Base-by-base conservation (phyloP, 2,113 vertebrate genomes). In the Kryptolebias marmoratus region DNA sequence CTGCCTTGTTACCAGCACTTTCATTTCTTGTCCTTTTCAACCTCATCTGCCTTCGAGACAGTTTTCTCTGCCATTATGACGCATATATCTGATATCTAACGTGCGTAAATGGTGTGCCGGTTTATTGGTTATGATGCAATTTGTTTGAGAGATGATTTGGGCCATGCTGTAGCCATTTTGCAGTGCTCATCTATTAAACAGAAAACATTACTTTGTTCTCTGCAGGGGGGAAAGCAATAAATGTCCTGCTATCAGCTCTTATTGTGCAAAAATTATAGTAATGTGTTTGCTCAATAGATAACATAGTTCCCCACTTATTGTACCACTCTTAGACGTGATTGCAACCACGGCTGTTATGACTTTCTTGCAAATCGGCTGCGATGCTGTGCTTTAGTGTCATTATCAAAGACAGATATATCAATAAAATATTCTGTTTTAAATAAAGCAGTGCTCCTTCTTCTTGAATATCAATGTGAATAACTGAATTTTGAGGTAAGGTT, bases 141-240 rank as follows among this genome's bases (percentile, higher is more conserved):
- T 90, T 90, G 84, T 90, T 90, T 82, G 68, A 56, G 64, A 54
- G 68, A 60, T 80, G 81, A 75, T 89, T 82, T 67, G 60, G 50
- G 18, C 66, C 66, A 16, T 58, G 50, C 64, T 57, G 16, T 36
- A 10, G 27, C 65, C 71, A 15, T 59, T 64, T 67, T 44, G 11
- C 31, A 16, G 59, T 48, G 8, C 69, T 77, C 59, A 82, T 84
- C 53, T 68, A 82, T 82, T 86, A 88, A 91, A 72, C 85, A 89
- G 73, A 80, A 88, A 75, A 87, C 84, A 84, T 85, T 73, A 63
- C 80, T 30, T 64, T 27, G 48, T 74, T 0, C 2, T 73, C 59
- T 42, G 39, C 8, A 42, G 4, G 64, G 8, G 82, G 63, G 72
- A 80, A 87, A 74, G 63, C 73, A 85, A 84, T 90, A 85, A 85